Evolutionary conservation across 2,113 vertebrate genomes (phyloP).

Genomic region (Oophaga pumilio): DNA sequence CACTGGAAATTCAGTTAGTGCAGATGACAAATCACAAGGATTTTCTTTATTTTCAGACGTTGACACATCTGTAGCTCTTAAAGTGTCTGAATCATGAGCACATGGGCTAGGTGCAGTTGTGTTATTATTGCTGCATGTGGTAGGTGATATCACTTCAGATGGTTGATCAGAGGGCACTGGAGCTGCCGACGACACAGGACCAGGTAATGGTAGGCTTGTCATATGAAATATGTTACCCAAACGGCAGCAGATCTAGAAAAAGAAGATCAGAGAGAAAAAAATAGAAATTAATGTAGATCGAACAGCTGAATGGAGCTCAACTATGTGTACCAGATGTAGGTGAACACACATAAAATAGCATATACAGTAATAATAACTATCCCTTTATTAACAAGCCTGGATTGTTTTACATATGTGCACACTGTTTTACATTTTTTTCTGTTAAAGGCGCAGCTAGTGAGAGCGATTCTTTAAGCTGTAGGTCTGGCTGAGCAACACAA

Average conservation of each 20-base stretch:
- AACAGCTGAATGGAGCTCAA: not conserved
- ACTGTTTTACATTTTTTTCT: no score
- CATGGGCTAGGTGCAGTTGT: slow-evolving; percentile 76
- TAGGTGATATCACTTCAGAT: slow-evolving; percentile 75
- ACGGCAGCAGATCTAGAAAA: slow-evolving; percentile 82
- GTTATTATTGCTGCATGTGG: slow-evolving; percentile 77
- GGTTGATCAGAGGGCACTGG: slow-evolving; percentile 77
- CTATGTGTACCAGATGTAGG: not conserved
- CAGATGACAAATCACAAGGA: slow-evolving; percentile 71
- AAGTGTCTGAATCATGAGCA: slow-evolving; percentile 74
- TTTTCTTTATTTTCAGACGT: slow-evolving; percentile 71
- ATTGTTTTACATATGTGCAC: no score
- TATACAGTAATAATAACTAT: no score
- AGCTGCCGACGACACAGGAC: slow-evolving; percentile 63
- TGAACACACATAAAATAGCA: not conserved
- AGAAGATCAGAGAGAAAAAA: slow-evolving; percentile 58
- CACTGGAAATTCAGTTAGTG: slow-evolving; percentile 64
- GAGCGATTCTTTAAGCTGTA: no score
- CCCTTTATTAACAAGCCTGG: no score
- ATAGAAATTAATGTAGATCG: not conserved
- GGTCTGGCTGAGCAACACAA: no score
- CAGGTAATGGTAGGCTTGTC: slow-evolving; percentile 78
- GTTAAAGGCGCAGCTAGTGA: no score
- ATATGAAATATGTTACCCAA: slow-evolving; percentile 81
- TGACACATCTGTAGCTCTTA: slow-evolving; percentile 74